Conservation (phyloP, 2,113 vertebrate genomes). For the Cardinalis cardinalis region DNA sequence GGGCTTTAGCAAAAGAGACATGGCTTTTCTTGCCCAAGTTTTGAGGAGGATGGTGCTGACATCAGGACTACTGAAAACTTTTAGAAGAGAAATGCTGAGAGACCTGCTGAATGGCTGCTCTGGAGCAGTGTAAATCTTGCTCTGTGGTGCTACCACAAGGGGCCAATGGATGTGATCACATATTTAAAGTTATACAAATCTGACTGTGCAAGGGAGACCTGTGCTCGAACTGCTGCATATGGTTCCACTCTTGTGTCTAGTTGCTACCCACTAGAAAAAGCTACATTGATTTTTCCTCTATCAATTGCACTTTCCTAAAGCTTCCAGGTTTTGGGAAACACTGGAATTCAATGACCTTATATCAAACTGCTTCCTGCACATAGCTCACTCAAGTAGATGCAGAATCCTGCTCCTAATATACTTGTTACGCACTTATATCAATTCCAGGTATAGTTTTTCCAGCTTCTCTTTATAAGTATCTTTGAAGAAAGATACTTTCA, state of each 20-base stretch:
- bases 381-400: not conserved
- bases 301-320: not conserved
- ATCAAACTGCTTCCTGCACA: not conserved
- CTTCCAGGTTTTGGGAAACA: not conserved
- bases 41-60: not conserved
- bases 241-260: not conserved
- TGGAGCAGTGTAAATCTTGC: not conserved
- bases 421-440: not conserved
- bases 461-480: not conserved
- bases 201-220: not conserved
- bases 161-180: not conserved
- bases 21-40: not conserved
- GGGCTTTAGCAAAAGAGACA: not conserved
- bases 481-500: not conserved
- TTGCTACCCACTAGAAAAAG: not conserved
- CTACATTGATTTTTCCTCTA: not conserved
- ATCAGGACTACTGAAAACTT: not conserved
- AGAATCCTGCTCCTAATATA: not conserved
- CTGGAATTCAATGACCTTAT: accelerated
- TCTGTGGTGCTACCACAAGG: not conserved
- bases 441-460: not conserved
- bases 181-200: not conserved
- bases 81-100: not conserved
- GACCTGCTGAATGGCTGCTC: not conserved
- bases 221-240: not conserved